Base-by-base conservation (phyloP, 2,797 vertebrate species). In the Echeneis naucrates region DNA sequence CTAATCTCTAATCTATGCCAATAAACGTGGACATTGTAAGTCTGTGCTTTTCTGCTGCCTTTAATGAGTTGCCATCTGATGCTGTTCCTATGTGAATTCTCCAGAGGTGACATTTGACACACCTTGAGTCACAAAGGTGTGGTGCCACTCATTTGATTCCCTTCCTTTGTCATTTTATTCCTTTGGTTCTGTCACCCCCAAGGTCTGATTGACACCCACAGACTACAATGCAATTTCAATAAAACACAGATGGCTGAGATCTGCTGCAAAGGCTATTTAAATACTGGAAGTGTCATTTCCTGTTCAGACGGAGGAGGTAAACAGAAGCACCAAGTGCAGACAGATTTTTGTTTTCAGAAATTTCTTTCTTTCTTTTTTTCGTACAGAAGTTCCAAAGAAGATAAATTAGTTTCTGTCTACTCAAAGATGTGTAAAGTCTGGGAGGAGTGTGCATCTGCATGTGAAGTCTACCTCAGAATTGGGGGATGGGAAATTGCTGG, bases 211-310 rank as follows among this genome's bases (percentile, higher is more conserved):
- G 45, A 72, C 70, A 6, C 38, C 32, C 72, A 57, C 45, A 45
- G 80, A 74, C 68, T 64, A 37, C 27, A 11, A 38, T 48, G 7
- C 37, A 37, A n/a, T 30, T 61, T 78, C 55, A 77, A 75, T 65
- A 52, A 56, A 61, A 60, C 50, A n/a, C 79, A 68, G 72, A 82
- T 70, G 78, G 74, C 72, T 77, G 64, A 68, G 73, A 77, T 81
- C 80, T 77, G 24, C 51, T 19, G 33, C n/a, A 4, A 35, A 56
- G 71, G 35, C 67, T 73, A 59, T 80, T 71, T 68, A 74, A 82
- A 80, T 63, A 74, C 68, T 60, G 47, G 64, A 61, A 72, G 77
- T 32, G 27, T 38, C n/a, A 55, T 76, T 78, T 68, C 59, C 61
- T 75, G 72, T 75, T 78, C 60, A 44, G 53, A 48, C 4, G 5